Evolutionary conservation across 2,113 vertebrate genomes (phyloP).

Genomic region (Mormyrus iriodes): DNA sequence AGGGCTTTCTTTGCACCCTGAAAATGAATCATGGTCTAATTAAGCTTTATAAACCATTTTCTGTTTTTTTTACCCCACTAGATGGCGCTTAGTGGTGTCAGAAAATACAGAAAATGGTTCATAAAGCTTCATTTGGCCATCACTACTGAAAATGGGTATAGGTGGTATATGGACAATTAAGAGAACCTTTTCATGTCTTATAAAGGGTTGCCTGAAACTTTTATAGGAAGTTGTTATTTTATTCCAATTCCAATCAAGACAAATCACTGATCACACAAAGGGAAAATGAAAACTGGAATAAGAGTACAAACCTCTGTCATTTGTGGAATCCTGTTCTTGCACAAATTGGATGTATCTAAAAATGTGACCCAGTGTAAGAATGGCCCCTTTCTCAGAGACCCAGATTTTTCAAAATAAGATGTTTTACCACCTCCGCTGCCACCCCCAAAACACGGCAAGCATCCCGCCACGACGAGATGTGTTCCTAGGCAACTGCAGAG

Average conservation of each 20-base stretch:
- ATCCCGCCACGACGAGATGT: neutral
- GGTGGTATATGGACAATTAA: neutral
- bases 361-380: neutral
- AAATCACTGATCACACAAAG: neutral
- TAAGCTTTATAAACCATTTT: too few species aligned
- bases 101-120: too few species aligned
- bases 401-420: neutral
- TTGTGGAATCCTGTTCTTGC: neutral
- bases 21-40: too few species aligned
- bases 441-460: neutral
- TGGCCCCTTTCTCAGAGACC: neutral
- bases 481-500: slow-evolving; percentile 10
- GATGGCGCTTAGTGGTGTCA: too few species aligned
- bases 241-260: neutral
- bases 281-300: neutral
- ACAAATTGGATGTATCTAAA: neutral
- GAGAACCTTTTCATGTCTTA: neutral
- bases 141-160: neutral
- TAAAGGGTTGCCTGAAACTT: neutral
- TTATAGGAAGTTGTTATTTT: neutral
- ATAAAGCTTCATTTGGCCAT: too few species aligned
- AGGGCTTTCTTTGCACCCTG: neutral
- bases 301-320: neutral
- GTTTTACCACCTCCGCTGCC: neutral
- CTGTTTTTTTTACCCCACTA: too few species aligned